These are phyloP conservation scores for Xylocopa sonorina DNA, from an alignment of 1,140 invertebrate species.

Conservation along the genomic window DNA sequence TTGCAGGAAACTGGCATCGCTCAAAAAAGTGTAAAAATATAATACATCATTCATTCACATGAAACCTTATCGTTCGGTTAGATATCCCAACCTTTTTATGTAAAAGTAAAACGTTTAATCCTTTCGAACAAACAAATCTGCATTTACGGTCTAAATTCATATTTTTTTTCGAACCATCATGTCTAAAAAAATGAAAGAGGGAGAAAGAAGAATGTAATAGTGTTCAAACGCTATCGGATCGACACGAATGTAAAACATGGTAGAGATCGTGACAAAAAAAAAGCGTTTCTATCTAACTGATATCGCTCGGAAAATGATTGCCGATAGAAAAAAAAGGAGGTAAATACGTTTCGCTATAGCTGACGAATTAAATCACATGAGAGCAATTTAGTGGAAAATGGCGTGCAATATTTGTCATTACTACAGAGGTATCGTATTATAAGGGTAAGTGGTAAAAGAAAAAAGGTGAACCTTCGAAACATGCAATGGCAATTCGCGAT, in stretches of 20 bases:
- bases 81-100: too few species aligned
- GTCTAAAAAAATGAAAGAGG: background rate
- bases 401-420: slow-evolving; percentile 50
- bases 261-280: background rate
- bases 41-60: too few species aligned
- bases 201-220: too few species aligned
- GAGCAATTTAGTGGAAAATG: slow-evolving; percentile 50
- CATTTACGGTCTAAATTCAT: background rate
- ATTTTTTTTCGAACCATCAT: too few species aligned
- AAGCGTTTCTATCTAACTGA: background rate
- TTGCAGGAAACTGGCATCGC: background rate
- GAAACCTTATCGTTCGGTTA: too few species aligned
- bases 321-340: slow-evolving; percentile 3
- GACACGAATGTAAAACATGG: slow-evolving; percentile 4
- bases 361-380: slow-evolving; percentile 42
- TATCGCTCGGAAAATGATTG: slow-evolving; percentile 27
- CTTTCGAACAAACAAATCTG: too few species aligned
- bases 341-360: slow-evolving; percentile 29
- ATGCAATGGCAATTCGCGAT: slow-evolving; percentile 19
- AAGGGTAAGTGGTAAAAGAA: background rate
- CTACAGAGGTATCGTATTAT: slow-evolving; percentile 33
- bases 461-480: background rate
- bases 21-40: background rate
- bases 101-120: too few species aligned
- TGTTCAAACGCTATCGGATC: background rate